Evolutionary conservation across 2,888 invertebrate species (phyloP).

Genomic region (Volucella zonaria): DNA sequence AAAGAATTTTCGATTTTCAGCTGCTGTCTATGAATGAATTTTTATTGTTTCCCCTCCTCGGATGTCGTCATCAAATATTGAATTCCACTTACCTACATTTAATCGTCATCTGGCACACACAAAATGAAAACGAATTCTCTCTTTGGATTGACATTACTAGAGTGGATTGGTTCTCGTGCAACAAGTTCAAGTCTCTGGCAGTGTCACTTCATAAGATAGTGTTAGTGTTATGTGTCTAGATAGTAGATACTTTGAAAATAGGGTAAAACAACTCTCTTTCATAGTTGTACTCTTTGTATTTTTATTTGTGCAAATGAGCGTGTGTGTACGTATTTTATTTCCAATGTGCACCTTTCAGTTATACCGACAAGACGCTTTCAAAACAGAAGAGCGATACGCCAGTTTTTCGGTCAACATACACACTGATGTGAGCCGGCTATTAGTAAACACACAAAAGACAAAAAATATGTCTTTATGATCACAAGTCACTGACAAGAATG

Average conservation of each 20-base stretch:
- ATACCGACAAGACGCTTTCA: no score
- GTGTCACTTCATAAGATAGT: neutral
- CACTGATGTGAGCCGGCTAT: no score
- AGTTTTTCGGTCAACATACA: no score
- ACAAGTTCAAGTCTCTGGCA: constrained; percentile 23
- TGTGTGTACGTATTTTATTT: no score
- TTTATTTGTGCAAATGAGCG: neutral
- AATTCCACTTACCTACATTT: no score
- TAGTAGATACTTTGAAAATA: neutral
- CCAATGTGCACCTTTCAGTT: no score
- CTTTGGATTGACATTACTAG: neutral
- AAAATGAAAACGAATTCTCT: neutral
- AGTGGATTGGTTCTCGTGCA: neutral
- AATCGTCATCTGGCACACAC: constrained; percentile 1
- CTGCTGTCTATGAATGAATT: constrained; percentile 22
- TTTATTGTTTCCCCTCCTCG: constrained; percentile 1
- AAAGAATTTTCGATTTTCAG: neutral
- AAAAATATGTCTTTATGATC: no score
- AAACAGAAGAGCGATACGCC: no score
- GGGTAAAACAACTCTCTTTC: neutral
- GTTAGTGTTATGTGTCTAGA: constrained; percentile 4
- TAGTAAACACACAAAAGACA: no score
- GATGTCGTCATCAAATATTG: constrained; percentile 14
- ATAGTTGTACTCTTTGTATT: neutral
- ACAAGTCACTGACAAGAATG: no score